These are phyloP conservation scores for Cygnus olor DNA, from an alignment of 2,797 vertebrate species.

Conservation along the genomic window DNA sequence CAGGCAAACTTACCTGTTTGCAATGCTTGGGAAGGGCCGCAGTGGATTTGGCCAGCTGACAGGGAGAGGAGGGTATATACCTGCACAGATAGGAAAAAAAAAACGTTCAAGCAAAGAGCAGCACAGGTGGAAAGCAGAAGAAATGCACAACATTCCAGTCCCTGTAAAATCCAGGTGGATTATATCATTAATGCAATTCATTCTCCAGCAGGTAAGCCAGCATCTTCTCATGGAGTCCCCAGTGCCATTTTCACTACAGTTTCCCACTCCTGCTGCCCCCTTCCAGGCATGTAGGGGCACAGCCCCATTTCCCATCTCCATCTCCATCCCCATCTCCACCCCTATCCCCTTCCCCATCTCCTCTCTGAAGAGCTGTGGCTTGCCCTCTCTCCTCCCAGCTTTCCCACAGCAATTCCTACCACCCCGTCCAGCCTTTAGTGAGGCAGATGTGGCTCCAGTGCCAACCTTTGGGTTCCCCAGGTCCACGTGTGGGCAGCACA, in stretches of 20 bases:
- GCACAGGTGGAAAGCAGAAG: neutral
- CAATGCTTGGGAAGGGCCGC: too few species aligned
- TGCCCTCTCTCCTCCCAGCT: neutral
- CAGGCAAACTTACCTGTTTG: too few species aligned
- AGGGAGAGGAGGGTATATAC: neutral
- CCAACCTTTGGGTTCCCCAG: neutral
- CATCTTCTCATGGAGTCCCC: neutral
- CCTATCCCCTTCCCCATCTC: neutral
- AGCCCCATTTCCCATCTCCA: neutral
- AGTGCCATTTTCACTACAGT: neutral
- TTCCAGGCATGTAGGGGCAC: neutral
- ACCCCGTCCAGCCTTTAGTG: neutral
- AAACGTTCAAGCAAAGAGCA: neutral
- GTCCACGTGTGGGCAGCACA: rapidly evolving
- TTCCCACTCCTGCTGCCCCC: neutral
- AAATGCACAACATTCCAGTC: neutral
- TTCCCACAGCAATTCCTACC: neutral
- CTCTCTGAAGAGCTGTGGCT: neutral
- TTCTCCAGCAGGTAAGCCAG: neutral
- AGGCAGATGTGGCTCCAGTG: neutral
- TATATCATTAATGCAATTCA: neutral
- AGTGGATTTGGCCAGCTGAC: neutral
- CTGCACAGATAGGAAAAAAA: neutral
- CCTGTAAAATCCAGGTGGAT: neutral
- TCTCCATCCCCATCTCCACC: neutral